Evolutionary conservation across 2,888 invertebrate genomes (phyloP).

Genomic region (Gastrophysa polygoni): DNA sequence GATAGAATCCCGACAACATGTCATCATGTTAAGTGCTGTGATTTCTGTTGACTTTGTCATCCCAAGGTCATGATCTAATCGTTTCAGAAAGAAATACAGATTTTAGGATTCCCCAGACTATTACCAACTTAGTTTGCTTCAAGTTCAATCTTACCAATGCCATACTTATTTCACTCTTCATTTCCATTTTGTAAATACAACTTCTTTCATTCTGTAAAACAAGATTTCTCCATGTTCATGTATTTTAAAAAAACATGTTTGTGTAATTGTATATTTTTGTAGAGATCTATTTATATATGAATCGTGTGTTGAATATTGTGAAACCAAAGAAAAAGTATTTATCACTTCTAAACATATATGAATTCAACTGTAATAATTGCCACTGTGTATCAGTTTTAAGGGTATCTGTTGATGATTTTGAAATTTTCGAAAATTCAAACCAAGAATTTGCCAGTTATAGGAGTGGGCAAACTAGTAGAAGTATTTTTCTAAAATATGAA

Average conservation of each 20-base stretch:
- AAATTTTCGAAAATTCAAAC: background rate
- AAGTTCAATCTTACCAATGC: slow-evolving; percentile 11
- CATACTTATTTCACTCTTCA: slow-evolving; percentile 6
- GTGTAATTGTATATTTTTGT: slow-evolving; percentile 54
- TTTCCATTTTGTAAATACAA: slow-evolving; percentile 9
- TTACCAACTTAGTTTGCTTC: background rate
- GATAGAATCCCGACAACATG: too few species aligned
- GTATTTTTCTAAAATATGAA: background rate
- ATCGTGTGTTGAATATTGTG: slow-evolving; percentile 44
- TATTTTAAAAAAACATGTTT: slow-evolving; percentile 47
- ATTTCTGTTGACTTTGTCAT: too few species aligned
- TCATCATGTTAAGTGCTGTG: too few species aligned
- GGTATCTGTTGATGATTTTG: background rate
- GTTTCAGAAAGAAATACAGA: too few species aligned
- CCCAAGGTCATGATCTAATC: too few species aligned
- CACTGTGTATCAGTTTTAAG: slow-evolving; percentile 35
- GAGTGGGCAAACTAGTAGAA: background rate
- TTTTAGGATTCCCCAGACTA: background rate
- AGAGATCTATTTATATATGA: slow-evolving; percentile 47
- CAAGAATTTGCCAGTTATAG: background rate
- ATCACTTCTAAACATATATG: slow-evolving; percentile 37
- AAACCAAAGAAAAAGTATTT: slow-evolving; percentile 49
- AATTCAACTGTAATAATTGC: slow-evolving; percentile 34
- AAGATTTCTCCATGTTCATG: background rate
- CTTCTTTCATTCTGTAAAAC: background rate